A percentile compares a stretch with the other conserved stretches of the same genome.
Evolutionary conservation across 2,797 vertebrate genomes (phyloP).

Genomic region (Sitta carolinensis): DNA sequence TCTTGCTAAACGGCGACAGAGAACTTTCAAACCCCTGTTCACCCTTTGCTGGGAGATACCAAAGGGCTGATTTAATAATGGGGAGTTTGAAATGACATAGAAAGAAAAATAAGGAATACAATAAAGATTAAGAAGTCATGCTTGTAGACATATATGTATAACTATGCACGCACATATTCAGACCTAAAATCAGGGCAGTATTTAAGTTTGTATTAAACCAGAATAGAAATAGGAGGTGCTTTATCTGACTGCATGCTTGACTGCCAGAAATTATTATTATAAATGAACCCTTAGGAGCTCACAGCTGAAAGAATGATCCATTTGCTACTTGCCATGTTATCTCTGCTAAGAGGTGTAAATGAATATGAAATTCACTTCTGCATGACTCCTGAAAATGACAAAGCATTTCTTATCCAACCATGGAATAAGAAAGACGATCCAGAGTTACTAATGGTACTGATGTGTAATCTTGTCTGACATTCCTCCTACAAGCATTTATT

Average conservation of each 20-base stretch:
- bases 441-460: background rate
- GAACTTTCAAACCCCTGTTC: background rate
- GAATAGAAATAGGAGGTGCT: background rate
- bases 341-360: background rate
- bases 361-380: background rate
- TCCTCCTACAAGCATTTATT: background rate
- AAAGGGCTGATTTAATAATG: background rate
- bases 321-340: background rate
- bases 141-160: background rate
- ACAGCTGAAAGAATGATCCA: background rate
- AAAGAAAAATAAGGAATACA: background rate
- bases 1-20: background rate
- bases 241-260: background rate
- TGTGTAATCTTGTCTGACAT: background rate
- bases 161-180: background rate
- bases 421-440: background rate
- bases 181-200: background rate
- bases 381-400: background rate
- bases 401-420: background rate
- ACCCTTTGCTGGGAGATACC: background rate
- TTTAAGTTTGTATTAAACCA: background rate
- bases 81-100: background rate
- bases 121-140: background rate
- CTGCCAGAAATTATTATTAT: background rate
- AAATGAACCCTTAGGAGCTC: background rate